These are phyloP conservation scores for Stenichneumon culpator DNA, from an alignment of 2,888 invertebrate genomes.

Conservation along the genomic window DNA sequence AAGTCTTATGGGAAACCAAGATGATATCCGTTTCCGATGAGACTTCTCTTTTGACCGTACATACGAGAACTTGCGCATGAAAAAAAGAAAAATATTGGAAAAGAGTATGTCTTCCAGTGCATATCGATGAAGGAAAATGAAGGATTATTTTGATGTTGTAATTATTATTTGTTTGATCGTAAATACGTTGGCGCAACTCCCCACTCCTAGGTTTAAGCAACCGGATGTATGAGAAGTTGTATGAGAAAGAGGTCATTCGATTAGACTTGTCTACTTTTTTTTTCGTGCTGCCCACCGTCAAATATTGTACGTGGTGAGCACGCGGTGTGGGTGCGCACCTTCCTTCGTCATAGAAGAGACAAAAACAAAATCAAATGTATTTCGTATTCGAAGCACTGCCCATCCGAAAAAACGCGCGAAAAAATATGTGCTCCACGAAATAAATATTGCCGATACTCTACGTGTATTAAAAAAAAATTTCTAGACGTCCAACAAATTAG, in stretches of 20 bases:
- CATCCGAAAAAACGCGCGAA: constrained; percentile 42
- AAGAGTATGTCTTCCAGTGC: constrained; percentile 58
- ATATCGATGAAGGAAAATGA: constrained; percentile 57
- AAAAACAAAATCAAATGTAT: constrained; percentile 51
- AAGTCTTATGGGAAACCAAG: too few relatives aligned
- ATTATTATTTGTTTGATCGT: constrained; percentile 48
- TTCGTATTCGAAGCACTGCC: constrained; percentile 68
- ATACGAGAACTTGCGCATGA: neutral
- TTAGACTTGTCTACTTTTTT: constrained; percentile 29
- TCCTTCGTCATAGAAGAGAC: constrained; percentile 71
- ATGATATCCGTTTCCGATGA: too few relatives aligned
- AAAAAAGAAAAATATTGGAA: constrained; percentile 41
- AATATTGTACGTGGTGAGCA: constrained; percentile 68
- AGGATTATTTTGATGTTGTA: constrained; percentile 53
- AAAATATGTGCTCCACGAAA: constrained; percentile 17
- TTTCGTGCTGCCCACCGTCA: constrained; percentile 59
- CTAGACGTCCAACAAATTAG: constrained; percentile 62
- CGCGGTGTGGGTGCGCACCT: constrained; percentile 83
- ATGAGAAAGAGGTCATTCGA: constrained; percentile 63
- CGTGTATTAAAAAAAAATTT: constrained; percentile 26
- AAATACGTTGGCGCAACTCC: constrained; percentile 79
- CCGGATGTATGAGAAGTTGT: constrained; percentile 70
- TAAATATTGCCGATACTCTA: constrained; percentile 44
- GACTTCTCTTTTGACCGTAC: too few relatives aligned
- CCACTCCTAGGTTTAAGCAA: constrained; percentile 82